A percentile compares a stretch with the other conserved stretches of the same genome.
phyloP scores from a whole-genome alignment of 2,797 vertebrate genomes.

The Trachurus trachurus region DNA sequence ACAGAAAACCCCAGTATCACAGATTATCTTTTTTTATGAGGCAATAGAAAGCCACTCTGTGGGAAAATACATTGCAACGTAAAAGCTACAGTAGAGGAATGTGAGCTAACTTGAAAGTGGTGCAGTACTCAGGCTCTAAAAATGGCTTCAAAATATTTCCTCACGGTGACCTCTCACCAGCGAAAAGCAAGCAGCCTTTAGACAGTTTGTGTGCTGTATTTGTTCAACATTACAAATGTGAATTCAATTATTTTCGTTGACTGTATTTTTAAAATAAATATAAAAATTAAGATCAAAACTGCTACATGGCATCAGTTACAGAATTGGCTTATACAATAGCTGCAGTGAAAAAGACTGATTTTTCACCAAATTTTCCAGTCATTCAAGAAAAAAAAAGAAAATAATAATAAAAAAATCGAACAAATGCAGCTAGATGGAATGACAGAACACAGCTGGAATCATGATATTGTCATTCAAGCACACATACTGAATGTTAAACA shows the following conservation, averaged over 20 bases:
- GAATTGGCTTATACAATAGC: constrained; percentile 44
- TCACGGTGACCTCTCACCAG: constrained; percentile 56
- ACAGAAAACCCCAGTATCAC: constrained; percentile 12
- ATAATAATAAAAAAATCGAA: constrained; percentile 24
- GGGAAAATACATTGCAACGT: constrained; percentile 23
- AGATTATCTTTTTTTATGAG: constrained; percentile 19
- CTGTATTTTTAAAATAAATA: constrained; percentile 68
- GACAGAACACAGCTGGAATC: constrained; percentile 35
- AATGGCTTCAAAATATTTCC: constrained; percentile 50
- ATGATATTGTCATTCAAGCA: constrained; percentile 45
- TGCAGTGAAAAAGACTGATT: constrained; percentile 37
- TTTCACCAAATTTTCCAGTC: constrained; percentile 53
- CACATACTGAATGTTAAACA: constrained; percentile 36
- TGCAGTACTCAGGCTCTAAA: constrained; percentile 23
- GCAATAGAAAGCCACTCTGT: not conserved
- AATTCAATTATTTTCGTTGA: constrained; percentile 51
- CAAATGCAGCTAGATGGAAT: constrained; percentile 39
- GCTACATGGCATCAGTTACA: constrained; percentile 59
- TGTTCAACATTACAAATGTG: constrained; percentile 35
- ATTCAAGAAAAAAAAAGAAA: constrained; percentile 44
- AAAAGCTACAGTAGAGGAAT: constrained; percentile 4
- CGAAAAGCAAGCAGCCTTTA: constrained; percentile 27
- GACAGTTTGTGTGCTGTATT: constrained; percentile 39
- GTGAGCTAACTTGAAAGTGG: constrained; percentile 1
- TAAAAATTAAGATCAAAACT: constrained; percentile 64